phyloP scores from a whole-genome alignment of 2,797 vertebrate genomes.

The Microctenopoma stevenorrisi region DNA sequence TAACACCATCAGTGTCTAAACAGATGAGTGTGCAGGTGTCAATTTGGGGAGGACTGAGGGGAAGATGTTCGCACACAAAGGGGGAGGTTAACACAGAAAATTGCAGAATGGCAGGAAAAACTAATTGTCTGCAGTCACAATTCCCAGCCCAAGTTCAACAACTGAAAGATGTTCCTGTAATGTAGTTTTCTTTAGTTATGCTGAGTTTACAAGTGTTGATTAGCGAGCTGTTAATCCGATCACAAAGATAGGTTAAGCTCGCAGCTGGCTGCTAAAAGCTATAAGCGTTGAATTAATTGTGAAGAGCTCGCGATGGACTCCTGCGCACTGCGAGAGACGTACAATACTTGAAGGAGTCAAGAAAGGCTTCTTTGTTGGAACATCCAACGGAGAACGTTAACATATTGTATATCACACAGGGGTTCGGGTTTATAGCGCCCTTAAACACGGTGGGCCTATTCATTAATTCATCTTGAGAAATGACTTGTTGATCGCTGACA shows the following conservation, averaged over 20 bases:
- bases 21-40: slow-evolving; percentile 46
- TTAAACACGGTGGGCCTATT: background rate
- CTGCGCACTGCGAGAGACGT: too few species aligned
- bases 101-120: background rate
- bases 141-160: background rate
- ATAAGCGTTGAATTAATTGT: too few species aligned
- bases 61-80: slow-evolving; percentile 11
- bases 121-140: background rate
- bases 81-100: slow-evolving; percentile 25
- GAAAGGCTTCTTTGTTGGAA: background rate
- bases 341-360: too few species aligned
- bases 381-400: background rate
- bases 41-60: slow-evolving; percentile 5
- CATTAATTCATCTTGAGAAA: background rate
- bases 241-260: background rate
- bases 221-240: too few species aligned
- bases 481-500: background rate
- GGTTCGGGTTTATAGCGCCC: background rate
- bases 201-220: background rate
- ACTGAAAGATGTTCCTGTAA: background rate
- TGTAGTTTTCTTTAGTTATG: background rate
- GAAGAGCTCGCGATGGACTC: background rate
- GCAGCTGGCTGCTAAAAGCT: too few species aligned
- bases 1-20: slow-evolving; percentile 71
- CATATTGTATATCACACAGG: background rate